Base-by-base conservation (phyloP, 2,888 invertebrate genomes). In the Corbicula japonica region DNA sequence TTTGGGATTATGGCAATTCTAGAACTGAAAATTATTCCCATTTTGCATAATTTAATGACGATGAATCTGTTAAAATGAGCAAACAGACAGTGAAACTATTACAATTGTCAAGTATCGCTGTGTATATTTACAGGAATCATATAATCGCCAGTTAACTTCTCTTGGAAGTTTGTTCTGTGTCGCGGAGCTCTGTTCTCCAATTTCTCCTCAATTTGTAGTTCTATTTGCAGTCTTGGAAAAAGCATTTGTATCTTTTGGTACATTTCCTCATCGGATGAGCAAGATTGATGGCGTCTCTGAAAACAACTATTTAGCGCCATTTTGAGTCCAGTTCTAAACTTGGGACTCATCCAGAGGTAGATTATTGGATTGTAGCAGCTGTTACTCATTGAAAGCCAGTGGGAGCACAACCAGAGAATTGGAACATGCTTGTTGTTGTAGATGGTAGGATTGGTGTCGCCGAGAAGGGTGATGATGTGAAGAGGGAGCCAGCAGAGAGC, bases 301-400 rank as follows among this genome's bases (percentile, higher is more conserved):
- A 73, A 70, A 54, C 86, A 86, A 32, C 81, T 83, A 26, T 83
- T 77, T 21, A 87, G 56, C 0, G 87, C 81, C 34, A 86, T 65
- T 23, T 80, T 68, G 0, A 88, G 76, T 8, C 88, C 88, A 10
- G 86, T 66, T 46, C 87, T 66, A 63, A 87, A 88, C 63, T 88
- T 88, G 15, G 88, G 87, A 54, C 87, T 88, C 85, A 88, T 86
- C 84, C 86, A 86, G 26, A 87, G 74, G 50, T 88, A 88, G 12
- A 88, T 88, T 8, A 88, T 75, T 5, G 88, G 88, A 48, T 88
- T 88, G 35, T 86, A 86, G 52, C 87, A 87, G 44, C 86, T 86
- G 79, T 87, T 88, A 54, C 86, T 86, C 87, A 88, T 87, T 3
- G 87, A 85, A 8, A 88, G 65, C 88, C 88, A 88, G 50, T 88